Base-by-base conservation (phyloP, 1,140 invertebrate genomes). In the Atta cephalotes region DNA sequence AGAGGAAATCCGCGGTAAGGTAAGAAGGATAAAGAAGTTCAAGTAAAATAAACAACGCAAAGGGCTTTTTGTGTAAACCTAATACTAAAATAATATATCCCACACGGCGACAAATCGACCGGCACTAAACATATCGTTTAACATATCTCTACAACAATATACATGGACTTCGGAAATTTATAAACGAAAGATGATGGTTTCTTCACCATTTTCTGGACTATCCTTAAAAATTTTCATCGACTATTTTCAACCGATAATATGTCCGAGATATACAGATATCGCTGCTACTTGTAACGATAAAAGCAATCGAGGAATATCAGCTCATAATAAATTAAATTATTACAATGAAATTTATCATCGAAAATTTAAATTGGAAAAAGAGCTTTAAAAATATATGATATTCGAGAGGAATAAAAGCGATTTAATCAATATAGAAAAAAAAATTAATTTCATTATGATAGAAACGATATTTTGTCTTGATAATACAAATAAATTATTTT, bases 11-110 rank as follows among this genome's bases (percentile, higher is more conserved):
- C 84, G 86, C 74, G 87, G 76, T 89, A 89, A 90, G 70, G 51
- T 74, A 78, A 91, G 86, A 90, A 86, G 85, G 90, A 91, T 92
- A 90, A 86, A 92, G 79, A 81, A 90, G 71, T 45, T 82, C 80
- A 93, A 93, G 92, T 93, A 91, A 92, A 93, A 93, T 93, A 94
- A 93, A 93, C 90, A 91, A 53, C 28, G 16, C 74, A 85, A 92
- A 92, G 93, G 88, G 90, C 88, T 89, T 90, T 93, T 93, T 92
- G 89, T 93, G 82, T 93, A 90, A 92, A 93, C 88, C 85, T 25
- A 68, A 92, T 88, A 89, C 91, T 93, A 93, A 91, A 94, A 93
- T 92, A 94, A 94, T 94, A 94, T 93, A 93, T 93, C 92, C 77
- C 72, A 76, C 92, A 90, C 88, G 87, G 35, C 82, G 88, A 89